Percentiles rank a stretch among this genome's conserved stretches.
These are phyloP conservation scores for Drosophila sordidula DNA, from an alignment of 2,888 invertebrate genomes.

Conservation along the genomic window DNA sequence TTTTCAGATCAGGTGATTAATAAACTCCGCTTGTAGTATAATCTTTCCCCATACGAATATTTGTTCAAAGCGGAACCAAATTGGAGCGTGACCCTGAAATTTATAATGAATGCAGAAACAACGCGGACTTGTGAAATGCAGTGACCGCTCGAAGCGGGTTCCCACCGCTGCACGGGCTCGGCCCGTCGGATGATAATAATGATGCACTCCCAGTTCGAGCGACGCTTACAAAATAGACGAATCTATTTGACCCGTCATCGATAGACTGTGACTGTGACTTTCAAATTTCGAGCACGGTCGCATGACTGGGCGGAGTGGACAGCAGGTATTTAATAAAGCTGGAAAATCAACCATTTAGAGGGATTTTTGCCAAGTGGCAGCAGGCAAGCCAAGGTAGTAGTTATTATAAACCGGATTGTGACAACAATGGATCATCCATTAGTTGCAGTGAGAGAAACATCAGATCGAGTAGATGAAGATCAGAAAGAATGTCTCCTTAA, in stretches of 20 bases:
- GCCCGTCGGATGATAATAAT: constrained; percentile 1
- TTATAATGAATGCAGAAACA: constrained; percentile 11
- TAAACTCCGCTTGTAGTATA: not conserved
- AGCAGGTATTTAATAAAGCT: constrained; percentile 16
- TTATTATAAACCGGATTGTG: constrained; percentile 59
- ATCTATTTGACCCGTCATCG: constrained; percentile 6
- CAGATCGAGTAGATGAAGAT: not conserved
- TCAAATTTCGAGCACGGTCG: constrained; percentile 44
- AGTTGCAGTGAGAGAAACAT: constrained; percentile 45
- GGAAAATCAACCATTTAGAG: constrained; percentile 38
- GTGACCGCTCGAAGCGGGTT: constrained; percentile 3
- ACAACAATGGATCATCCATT: constrained; percentile 54
- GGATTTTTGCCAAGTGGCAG: constrained; percentile 53
- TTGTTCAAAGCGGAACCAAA: constrained; percentile 16
- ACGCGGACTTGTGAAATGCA: constrained; percentile 62
- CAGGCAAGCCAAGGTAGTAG: constrained; percentile 33
- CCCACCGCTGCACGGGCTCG: constrained; percentile 3
- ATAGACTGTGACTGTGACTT: constrained; percentile 44
- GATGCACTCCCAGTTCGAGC: constrained; percentile 32
- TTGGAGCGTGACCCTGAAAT: constrained; percentile 68
- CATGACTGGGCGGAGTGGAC: constrained; percentile 39
- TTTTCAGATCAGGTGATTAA: not conserved
- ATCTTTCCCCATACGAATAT: constrained; percentile 17
- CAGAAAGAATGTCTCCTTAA: no score
- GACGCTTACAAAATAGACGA: constrained; percentile 52